These are phyloP conservation scores for Pachypsylla venusta DNA, from an alignment of 1,140 invertebrate genomes.

Conservation along the genomic window DNA sequence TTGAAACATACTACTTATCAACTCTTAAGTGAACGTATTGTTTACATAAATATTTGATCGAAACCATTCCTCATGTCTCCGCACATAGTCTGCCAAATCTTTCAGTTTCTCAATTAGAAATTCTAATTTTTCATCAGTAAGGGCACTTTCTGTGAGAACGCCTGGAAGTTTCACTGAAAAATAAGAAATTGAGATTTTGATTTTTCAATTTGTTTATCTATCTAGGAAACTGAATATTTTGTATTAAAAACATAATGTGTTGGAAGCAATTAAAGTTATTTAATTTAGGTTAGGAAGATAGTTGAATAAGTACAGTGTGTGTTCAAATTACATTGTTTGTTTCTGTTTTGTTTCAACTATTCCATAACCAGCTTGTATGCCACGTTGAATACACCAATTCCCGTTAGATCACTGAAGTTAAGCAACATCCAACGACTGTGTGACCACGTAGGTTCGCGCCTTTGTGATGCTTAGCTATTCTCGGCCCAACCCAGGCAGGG, in stretches of 20 bases:
- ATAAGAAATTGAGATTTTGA: no score
- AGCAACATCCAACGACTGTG: no score
- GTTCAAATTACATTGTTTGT: background rate
- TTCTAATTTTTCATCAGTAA: background rate
- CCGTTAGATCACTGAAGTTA: no score
- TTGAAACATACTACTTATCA: no score
- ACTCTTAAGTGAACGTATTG: slow-evolving; percentile 2
- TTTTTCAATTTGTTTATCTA: no score
- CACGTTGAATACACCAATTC: no score
- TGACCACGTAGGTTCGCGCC: no score
- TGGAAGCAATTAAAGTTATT: background rate
- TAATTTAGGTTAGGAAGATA: background rate
- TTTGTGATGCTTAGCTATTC: no score
- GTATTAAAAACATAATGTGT: background rate
- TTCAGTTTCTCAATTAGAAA: background rate
- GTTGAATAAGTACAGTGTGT: background rate
- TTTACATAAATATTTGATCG: background rate
- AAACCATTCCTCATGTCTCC: background rate
- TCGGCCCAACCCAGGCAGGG: no score
- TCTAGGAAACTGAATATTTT: background rate
- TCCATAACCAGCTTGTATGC: no score
- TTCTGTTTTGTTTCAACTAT: background rate
- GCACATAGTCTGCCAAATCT: background rate
- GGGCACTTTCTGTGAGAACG: background rate
- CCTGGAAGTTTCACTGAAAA: background rate